phyloP scores from a whole-genome alignment of 2,888 invertebrate genomes.

The Clepsis dumicolana region DNA sequence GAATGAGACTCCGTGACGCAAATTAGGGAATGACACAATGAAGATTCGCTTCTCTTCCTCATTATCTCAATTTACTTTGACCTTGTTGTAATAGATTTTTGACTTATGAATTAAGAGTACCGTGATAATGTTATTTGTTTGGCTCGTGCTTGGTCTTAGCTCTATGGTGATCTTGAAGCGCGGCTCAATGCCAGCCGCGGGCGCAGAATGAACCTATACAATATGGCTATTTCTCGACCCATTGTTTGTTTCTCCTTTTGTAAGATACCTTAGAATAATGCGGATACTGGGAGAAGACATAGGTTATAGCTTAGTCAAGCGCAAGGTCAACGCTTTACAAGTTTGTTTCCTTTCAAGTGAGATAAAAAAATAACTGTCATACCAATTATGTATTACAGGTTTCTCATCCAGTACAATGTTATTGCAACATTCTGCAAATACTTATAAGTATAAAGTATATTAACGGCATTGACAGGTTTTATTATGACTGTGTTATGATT shows the following conservation, averaged over 20 bases:
- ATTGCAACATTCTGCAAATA: slow-evolving; percentile 7
- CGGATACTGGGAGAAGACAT: slow-evolving; percentile 37
- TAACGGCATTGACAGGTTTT: not conserved
- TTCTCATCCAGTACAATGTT: not conserved
- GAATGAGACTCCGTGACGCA: slow-evolving; percentile 8
- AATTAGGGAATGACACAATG: slow-evolving; percentile 25
- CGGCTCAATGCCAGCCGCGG: slow-evolving; percentile 32
- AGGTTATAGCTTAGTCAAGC: slow-evolving; percentile 31
- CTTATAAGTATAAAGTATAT: not conserved
- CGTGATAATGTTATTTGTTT: slow-evolving; percentile 23
- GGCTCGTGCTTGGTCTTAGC: slow-evolving; percentile 23
- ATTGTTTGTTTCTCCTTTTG: slow-evolving; percentile 44
- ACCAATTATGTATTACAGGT: not conserved
- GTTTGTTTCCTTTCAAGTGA: slow-evolving; percentile 28
- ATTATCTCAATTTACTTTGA: slow-evolving; percentile 13
- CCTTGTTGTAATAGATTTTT: slow-evolving; percentile 11
- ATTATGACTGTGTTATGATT: not conserved
- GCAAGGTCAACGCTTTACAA: slow-evolving; percentile 36
- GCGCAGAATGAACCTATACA: slow-evolving; percentile 31
- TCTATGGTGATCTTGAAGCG: slow-evolving; percentile 27
- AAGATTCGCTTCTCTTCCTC: slow-evolving; percentile 31
- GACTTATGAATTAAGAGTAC: slow-evolving; percentile 16
- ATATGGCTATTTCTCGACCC: slow-evolving; percentile 40
- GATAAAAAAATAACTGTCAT: slow-evolving; percentile 30
- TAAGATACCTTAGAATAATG: slow-evolving; percentile 39